Percentiles rank a stretch among this genome's conserved stretches.
Conservation (phyloP, 2,888 invertebrate species). For the Trypoxylon attenuatum region DNA sequence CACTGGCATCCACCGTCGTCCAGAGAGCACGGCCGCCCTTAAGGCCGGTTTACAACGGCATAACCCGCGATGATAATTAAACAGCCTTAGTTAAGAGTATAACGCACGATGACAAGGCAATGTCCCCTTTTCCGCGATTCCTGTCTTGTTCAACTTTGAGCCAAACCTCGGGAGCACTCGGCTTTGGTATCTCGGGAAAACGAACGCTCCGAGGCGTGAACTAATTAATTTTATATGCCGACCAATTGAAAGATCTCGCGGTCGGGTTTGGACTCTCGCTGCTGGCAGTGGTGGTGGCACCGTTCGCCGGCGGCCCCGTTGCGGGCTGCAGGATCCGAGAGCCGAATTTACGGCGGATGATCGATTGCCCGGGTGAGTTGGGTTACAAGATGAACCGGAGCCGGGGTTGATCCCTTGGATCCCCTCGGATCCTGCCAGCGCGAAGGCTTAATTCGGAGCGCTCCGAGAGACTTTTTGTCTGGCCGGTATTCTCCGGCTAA, state of each 20-base stretch:
- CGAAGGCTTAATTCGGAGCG: not conserved
- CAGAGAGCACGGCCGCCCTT: constrained; percentile 25
- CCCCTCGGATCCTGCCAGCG: not conserved
- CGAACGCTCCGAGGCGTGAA: not conserved
- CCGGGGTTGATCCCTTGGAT: not conserved
- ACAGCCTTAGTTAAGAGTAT: constrained; percentile 42
- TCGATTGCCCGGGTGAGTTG: not conserved
- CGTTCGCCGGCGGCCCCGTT: not conserved
- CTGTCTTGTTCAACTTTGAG: constrained; percentile 41
- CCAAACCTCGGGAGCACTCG: not conserved
- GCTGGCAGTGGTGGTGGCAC: not conserved
- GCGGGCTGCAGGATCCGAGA: not conserved
- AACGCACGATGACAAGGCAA: constrained; percentile 37
- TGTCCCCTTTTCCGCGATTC: constrained; percentile 36
- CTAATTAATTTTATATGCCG: constrained; percentile 14
- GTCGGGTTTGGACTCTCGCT: not conserved
- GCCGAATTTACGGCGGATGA: not conserved
- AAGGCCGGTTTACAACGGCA: constrained; percentile 47
- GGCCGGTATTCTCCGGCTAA: not conserved
- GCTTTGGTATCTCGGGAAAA: not conserved
- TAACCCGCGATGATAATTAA: constrained; percentile 46
- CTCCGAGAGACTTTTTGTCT: not conserved
- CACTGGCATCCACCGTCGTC: constrained; percentile 7
- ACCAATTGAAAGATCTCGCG: not conserved
- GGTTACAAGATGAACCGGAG: not conserved